phyloP scores from a whole-genome alignment of 2,888 invertebrate genomes.

The Hypena proboscidalis region DNA sequence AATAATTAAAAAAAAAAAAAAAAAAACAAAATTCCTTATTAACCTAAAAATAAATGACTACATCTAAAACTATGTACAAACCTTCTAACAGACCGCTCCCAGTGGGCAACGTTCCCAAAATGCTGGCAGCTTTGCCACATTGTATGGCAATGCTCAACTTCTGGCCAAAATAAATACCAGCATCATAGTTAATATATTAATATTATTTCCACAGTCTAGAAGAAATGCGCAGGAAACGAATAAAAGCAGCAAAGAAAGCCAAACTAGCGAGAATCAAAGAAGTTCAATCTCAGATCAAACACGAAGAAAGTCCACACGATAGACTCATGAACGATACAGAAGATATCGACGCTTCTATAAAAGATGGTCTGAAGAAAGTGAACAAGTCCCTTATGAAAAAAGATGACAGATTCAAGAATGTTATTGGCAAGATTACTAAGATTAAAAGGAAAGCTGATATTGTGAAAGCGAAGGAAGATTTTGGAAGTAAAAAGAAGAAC shows the following conservation, averaged over 20 bases:
- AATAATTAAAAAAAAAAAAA: too few relatives aligned
- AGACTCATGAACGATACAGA: slow-evolving; percentile 47
- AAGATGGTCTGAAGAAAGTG: slow-evolving; percentile 67
- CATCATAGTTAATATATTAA: too few relatives aligned
- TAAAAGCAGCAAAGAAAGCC: slow-evolving; percentile 74
- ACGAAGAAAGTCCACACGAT: slow-evolving; percentile 40
- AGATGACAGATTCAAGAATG: slow-evolving; percentile 76
- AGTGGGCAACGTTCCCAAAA: too few relatives aligned
- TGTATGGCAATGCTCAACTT: too few relatives aligned
- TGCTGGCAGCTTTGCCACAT: too few relatives aligned
- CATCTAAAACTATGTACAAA: too few relatives aligned
- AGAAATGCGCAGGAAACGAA: slow-evolving; percentile 74
- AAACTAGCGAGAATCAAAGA: slow-evolving; percentile 72
- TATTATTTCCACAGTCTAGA: slow-evolving; percentile 62
- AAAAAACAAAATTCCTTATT: too few relatives aligned
- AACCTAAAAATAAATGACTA: too few relatives aligned
- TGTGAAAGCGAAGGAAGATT: slow-evolving; percentile 40
- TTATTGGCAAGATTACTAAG: slow-evolving; percentile 75
- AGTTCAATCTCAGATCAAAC: slow-evolving; percentile 62
- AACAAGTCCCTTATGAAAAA: slow-evolving; percentile 78
- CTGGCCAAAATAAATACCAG: too few relatives aligned
- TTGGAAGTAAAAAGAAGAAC: slow-evolving; percentile 51
- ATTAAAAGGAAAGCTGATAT: slow-evolving; percentile 77
- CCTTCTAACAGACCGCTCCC: too few relatives aligned
- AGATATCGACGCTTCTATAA: slow-evolving; percentile 68